Evolutionary conservation across 2,113 vertebrate genomes (phyloP), one percentile per base, ranked within the genome.

Genomic region (Maccullochella peelii): DNA sequence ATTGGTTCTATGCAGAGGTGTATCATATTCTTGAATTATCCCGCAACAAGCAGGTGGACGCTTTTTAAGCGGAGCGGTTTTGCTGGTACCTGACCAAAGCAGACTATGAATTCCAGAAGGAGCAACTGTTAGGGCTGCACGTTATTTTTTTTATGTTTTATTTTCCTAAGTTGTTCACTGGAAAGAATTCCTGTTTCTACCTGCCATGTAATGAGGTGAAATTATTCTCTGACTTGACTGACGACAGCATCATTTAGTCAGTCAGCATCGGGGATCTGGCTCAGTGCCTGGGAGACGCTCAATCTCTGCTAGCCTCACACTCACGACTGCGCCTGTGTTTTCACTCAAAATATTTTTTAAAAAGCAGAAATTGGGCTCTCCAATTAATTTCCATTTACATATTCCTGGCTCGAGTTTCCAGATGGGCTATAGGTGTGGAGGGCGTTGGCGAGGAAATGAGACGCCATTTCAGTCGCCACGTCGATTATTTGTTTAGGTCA

Each of bases 331-430:
- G 90, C 86, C 93, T 83, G 86, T 97, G 96, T 97, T 98, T 98
- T 97, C 92, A 97, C 95, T 97, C 94, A 95, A 97, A 96, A 97
- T 95, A 96, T 55, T 23, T 38, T 3, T 40, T 52, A 79, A 90
- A 94, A 82, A 88, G 93, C 87, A 88, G 93, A 94, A 96, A 96
- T 83, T 86, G 94, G 93, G 94, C 95, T 94, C 90, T 85, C 94
- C 96, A 96, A 96, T 96, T 97, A 96, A 96, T 96, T 95, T 84
- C 94, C 96, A 97, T 97, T 97, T 96, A 97, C 97, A 97, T 97
- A 97, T 96, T 96, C 96, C 92, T 90, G 68, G 94, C 90, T 91
- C 80, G 83, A 88, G 92, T 88, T 95, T 94, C 95, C 94, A 95
- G 77, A 92, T 83, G 85, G 92, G 83, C 92, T 84, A 68, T 23